These are phyloP conservation scores for Ceramica pisi DNA, from an alignment of 2,888 invertebrate species.

Conservation along the genomic window DNA sequence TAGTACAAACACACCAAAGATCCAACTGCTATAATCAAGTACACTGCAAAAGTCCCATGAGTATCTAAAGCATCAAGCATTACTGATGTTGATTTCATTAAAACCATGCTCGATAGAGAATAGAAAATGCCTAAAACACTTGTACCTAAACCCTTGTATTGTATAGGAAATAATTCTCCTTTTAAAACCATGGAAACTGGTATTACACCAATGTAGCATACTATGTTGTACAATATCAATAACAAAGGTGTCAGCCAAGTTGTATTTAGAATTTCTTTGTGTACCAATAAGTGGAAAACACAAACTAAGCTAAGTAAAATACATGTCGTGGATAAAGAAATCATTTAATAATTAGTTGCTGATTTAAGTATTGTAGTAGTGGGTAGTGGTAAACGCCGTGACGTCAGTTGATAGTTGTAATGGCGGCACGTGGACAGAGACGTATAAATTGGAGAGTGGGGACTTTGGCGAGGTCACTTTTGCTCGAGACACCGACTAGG, in stretches of 20 bases:
- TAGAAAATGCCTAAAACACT: conserved; percentile 52
- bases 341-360: too few species aligned
- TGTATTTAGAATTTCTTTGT: conserved; percentile 18
- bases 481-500: too few species aligned
- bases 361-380: too few species aligned
- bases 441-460: too few species aligned
- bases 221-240: conserved; percentile 53
- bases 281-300: conserved; percentile 19
- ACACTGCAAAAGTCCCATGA: conserved; percentile 41
- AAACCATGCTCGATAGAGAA: conserved; percentile 51
- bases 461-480: too few species aligned
- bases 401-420: too few species aligned
- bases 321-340: too few species aligned
- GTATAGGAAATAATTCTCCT: conserved; percentile 55
- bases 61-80: conserved; percentile 40
- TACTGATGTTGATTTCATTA: conserved; percentile 53
- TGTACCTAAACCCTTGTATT: conserved; percentile 55
- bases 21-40: conserved; percentile 24
- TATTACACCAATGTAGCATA: conserved; percentile 56
- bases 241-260: conserved; percentile 45
- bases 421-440: too few species aligned
- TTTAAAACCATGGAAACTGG: conserved; percentile 57
- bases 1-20: conserved; percentile 26
- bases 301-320: conserved; percentile 27
- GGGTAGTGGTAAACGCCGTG: too few species aligned